Conservation (phyloP, 2,888 invertebrate species). For the Nomada fabriciana region DNA sequence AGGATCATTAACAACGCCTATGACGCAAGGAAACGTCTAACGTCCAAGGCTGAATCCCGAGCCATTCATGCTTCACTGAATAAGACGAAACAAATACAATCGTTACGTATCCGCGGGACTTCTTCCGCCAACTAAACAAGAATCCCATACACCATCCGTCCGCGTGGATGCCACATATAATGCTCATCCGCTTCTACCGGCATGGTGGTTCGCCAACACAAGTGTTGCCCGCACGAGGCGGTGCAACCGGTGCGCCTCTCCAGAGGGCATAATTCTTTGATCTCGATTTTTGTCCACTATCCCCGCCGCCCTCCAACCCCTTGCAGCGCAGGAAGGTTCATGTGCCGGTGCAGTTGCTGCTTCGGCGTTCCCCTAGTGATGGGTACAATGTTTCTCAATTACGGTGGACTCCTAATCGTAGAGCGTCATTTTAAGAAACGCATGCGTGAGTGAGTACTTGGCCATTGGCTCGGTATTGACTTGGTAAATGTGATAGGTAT, state of each 20-base stretch:
- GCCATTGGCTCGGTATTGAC: no score
- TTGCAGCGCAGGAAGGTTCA: neutral
- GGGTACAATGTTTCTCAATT: no score
- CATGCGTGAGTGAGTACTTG: no score
- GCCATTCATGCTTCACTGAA: constrained; percentile 50
- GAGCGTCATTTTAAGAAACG: no score
- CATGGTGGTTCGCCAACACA: constrained; percentile 4
- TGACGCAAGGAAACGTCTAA: constrained; percentile 23
- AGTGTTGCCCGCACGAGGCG: constrained; percentile 51
- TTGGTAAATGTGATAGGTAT: no score
- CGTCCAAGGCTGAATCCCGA: constrained; percentile 21
- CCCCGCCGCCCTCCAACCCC: constrained; percentile 13
- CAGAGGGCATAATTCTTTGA: constrained; percentile 69
- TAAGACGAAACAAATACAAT: constrained; percentile 51
- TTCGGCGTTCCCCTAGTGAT: constrained; percentile 4
- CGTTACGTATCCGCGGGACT: constrained; percentile 39
- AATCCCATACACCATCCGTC: constrained; percentile 26
- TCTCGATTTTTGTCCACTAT: constrained; percentile 67
- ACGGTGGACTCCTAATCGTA: no score
- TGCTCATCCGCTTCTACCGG: constrained; percentile 25
- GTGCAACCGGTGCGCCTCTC: constrained; percentile 57
- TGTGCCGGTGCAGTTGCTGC: neutral
- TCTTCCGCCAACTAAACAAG: constrained; percentile 45
- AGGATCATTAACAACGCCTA: constrained; percentile 24
- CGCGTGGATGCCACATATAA: constrained; percentile 25